Percentiles rank a stretch among this genome's conserved stretches.
Conservation (phyloP, 2,888 invertebrate genomes). For the Choristoneura rosaceana region DNA sequence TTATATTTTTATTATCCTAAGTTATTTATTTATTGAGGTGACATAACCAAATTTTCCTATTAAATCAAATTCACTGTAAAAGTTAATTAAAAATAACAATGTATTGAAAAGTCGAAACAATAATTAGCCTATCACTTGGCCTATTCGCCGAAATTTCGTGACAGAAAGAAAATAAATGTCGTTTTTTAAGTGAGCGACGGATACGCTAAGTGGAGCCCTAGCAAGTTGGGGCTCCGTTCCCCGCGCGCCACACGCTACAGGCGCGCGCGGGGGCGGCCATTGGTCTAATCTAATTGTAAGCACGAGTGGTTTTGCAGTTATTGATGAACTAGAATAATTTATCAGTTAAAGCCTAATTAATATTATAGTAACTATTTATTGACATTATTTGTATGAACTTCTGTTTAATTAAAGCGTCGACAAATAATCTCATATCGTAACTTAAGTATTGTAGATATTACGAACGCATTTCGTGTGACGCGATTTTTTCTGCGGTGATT, state of each 20-base stretch:
- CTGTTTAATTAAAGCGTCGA: conserved; percentile 16
- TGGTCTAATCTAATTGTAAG: neutral
- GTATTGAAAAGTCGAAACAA: too few species aligned
- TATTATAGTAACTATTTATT: conserved; percentile 20
- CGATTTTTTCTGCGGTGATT: conserved; percentile 9
- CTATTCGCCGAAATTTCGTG: too few species aligned
- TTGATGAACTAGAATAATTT: neutral
- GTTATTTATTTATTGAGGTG: conserved; percentile 55
- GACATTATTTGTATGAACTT: conserved; percentile 21
- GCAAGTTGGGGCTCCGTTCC: too few species aligned
- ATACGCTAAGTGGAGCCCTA: too few species aligned
- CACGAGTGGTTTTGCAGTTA: neutral
- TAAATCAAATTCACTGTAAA: neutral
- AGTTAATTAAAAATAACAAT: too few species aligned
- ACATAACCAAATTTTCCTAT: conserved; percentile 36
- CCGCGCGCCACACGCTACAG: too few species aligned
- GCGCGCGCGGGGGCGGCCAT: neutral
- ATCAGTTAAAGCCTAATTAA: conserved; percentile 8
- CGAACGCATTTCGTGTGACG: conserved; percentile 31
- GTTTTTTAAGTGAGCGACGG: too few species aligned
- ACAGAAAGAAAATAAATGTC: too few species aligned
- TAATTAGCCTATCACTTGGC: too few species aligned
- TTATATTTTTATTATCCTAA: conserved; percentile 40
- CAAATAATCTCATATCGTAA: conserved; percentile 28
- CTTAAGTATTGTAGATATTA: conserved; percentile 30